Conservation (phyloP, 2,888 invertebrate species). For the Polymixis lichenea region DNA sequence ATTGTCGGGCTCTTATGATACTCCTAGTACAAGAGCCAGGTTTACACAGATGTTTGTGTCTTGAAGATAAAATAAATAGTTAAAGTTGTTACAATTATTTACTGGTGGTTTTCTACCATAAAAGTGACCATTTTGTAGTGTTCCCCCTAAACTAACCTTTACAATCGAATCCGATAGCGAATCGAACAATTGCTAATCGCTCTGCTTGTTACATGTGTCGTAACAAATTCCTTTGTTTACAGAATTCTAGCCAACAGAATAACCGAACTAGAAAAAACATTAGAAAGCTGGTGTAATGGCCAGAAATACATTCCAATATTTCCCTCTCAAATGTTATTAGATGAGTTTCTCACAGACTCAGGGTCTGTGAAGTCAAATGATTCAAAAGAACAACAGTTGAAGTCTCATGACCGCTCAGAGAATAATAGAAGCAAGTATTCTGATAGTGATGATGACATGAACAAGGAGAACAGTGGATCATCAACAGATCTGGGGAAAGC, state of each 20-base stretch:
- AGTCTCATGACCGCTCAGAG: constrained; percentile 65
- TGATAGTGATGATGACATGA: constrained; percentile 79
- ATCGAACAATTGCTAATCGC: too few species aligned
- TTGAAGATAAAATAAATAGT: too few species aligned
- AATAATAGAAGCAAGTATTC: constrained; percentile 75
- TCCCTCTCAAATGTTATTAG: constrained; percentile 92
- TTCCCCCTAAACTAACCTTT: too few species aligned
- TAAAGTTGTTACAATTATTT: too few species aligned
- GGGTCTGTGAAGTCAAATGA: constrained; percentile 79
- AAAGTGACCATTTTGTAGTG: too few species aligned
- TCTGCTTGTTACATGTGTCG: not conserved
- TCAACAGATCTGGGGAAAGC: constrained; percentile 66
- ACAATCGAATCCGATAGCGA: too few species aligned
- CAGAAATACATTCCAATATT: constrained; percentile 89
- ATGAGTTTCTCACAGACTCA: constrained; percentile 87
- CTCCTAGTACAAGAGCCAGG: too few species aligned
- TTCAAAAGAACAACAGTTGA: constrained; percentile 73
- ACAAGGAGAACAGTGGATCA: constrained; percentile 72
- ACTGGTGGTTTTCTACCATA: too few species aligned
- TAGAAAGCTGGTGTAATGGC: constrained; percentile 91
- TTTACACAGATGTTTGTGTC: too few species aligned
- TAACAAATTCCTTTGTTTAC: constrained; percentile 63
- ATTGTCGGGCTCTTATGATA: too few species aligned
- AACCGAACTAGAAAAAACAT: constrained; percentile 94
- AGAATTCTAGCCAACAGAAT: constrained; percentile 95